phyloP scores from a whole-genome alignment of 2,888 invertebrate species.

The Teinopalpus imperialis region DNA sequence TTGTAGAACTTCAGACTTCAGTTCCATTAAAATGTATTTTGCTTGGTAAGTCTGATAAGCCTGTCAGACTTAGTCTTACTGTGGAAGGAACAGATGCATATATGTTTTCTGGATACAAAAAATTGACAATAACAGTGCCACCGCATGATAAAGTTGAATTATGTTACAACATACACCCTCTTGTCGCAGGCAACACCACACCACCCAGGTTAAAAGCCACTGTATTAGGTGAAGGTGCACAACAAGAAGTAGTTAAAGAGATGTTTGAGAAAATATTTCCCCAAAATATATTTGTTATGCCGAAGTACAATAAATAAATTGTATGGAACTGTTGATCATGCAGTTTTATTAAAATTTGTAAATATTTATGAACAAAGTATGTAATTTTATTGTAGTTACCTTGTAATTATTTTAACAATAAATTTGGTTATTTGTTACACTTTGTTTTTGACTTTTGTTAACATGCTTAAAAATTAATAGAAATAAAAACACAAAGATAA shows the following conservation, averaged over 20 bases:
- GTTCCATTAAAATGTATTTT: constrained; percentile 87
- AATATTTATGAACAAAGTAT: constrained; percentile 69
- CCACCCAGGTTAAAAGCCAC: constrained; percentile 84
- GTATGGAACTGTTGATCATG: constrained; percentile 47
- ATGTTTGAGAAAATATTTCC: constrained; percentile 77
- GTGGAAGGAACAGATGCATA: constrained; percentile 95
- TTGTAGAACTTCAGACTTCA: constrained; percentile 87
- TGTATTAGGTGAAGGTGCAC: constrained; percentile 63
- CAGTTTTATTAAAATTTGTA: constrained; percentile 57
- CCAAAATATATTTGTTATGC: constrained; percentile 78
- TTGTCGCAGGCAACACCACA: constrained; percentile 87
- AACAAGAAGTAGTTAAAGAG: constrained; percentile 65
- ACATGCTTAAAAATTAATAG: constrained; percentile 20
- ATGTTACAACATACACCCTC: constrained; percentile 90
- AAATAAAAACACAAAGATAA: constrained; percentile 30
- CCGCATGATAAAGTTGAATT: constrained; percentile 84
- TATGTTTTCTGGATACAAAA: constrained; percentile 97
- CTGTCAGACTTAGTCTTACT: constrained; percentile 87
- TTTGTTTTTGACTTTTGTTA: constrained; percentile 35
- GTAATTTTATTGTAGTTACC: constrained; percentile 66
- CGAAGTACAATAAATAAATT: constrained; percentile 76
- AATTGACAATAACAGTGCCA: constrained; percentile 84
- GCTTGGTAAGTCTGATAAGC: constrained; percentile 86
- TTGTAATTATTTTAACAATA: constrained; percentile 63
- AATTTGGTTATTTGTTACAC: constrained; percentile 64